Evolutionary conservation across 2,113 vertebrate species (phyloP), one percentile per base, ranked within the genome.

Genomic region (Nannobrachium achirus): DNA sequence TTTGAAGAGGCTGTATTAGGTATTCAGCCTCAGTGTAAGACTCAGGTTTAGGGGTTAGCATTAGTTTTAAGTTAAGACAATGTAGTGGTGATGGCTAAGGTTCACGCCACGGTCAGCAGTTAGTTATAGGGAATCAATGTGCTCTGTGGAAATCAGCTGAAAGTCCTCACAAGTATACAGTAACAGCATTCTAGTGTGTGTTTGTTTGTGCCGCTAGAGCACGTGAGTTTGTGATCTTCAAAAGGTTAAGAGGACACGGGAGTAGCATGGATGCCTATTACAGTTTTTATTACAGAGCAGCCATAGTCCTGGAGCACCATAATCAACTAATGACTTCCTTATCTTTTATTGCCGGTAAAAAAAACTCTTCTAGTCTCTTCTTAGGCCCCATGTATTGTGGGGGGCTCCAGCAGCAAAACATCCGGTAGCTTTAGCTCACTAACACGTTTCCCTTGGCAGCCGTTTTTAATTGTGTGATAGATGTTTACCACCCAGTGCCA

Each of bases 261-360:
- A 63, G 25, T n/a, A 40, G 25, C 16, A 40, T 63, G 61, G 71
- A 57, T 66, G 70, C 70, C 62, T 71, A 77, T 86, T 87, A 80
- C 76, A 15, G 52, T 44, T 45, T n/a, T 67, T 63, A 89, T 90
- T 86, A 85, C 83, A 69, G 55, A 76, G 73, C 83, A 56, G 13
- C 63, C 56, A 75, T 79, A 68, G 73, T 80, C 62, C 80, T 88
- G 78, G 85, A 63, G 59, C 41, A 50, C 66, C 63, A 77, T 67
- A 69, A 81, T 80, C 68, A 72, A 64, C 79, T 88, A 86, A 90
- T 88, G 85, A 85, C 85, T 89, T 91, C 87, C 88, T 88, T 75
- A 78, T 84, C 86, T 53, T 91, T 82, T 69, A 82, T 70, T 18
- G 59, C 80, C 71, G 20, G 63, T 86, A 87, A 80, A 58, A 46